Evolutionary conservation across 2,888 invertebrate genomes (phyloP), one percentile per base, ranked within the genome.

Genomic region (Cybosia mesomella): DNA sequence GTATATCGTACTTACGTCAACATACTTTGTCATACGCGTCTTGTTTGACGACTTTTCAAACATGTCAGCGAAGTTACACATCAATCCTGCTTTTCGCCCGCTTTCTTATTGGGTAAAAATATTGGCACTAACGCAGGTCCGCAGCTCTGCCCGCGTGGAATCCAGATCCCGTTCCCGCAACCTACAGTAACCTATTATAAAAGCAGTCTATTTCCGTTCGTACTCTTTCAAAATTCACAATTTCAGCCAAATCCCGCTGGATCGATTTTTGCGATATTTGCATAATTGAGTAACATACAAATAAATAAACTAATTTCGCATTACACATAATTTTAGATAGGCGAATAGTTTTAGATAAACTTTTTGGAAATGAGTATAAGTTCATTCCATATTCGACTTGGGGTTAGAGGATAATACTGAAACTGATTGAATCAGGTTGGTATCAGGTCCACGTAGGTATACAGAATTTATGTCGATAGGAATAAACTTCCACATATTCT

Each of bases 1-100:
- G 63, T 57, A 67, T 77, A 71, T 68, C 69, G 64, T 67, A 28
- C 60, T 39, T 54, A 62, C 53, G 71, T 77, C 68, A 70, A 80
- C 65, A 72, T 9, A 9, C 24, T 21, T 49, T 65, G 64, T 61
- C 70, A 71, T 66, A 68, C 57, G 64, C 53, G 36, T 60, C 65
- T 55, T 72, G 66, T 73, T 74, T 72, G 74, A 68, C 66, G 22
- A 59, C 36, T 64, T 53, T 64, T 70, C 28, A 68, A 70, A 73
- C 68, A 73, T 61, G 69, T 66, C 65, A 24, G 34, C 39, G 22
- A 13, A 53, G 10, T 55, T 53, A 57, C n/a, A 63, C 53, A 70
- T 36, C 15, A 36, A 43, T 54, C 28, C n/a, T 34, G 13, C n/a
- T 60, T 54, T 68, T 65, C 67, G 24, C 60, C 57, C 10, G 71